Evolutionary conservation across 1,140 invertebrate species (phyloP), one percentile per base, ranked within the genome.

Genomic region (Papilio polytes): DNA sequence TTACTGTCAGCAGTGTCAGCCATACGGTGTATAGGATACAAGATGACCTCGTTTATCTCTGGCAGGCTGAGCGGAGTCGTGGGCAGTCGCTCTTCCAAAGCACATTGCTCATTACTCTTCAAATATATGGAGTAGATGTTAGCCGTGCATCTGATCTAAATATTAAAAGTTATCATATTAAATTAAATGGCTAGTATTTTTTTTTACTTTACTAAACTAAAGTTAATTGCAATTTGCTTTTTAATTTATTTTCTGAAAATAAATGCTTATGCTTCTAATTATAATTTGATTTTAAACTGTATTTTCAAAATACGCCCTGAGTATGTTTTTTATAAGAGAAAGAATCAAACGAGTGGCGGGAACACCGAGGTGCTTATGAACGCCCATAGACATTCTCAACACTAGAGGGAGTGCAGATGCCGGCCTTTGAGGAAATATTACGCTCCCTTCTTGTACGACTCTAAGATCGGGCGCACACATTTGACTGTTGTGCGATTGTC

Each of bases 41-140:
- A 87, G n/a, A 92, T 85, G 18, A 91, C 90, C 81, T 91, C 87
- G 46, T 87, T 84, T 7, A 89, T 86, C 78, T 93, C 88, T n/a
- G 89, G 88, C 10, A 88, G 80, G 13, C 88, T 88, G 26, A 85
- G 78, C 4, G 89, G 84, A 3, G 91, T 92, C 10, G 90, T 90
- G 18, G 85, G 83, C 36, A 86, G 80, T 26, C 91, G 92, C 81
- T 96, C 96, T 83, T 96, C 96, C 83, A 96, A 95, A 1, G 95
- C 94, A 81, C 95, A 96, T 81, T 96, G 96, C 88, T 97, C 96
- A 53, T 95, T 95, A 82, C 96, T 96, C 89, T 96, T 95, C 93
- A 96, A 96, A 87, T 97, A 97, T 81, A 97, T 94, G 46, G 95
- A 95, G 88, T 96, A 96, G 84, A 97, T 96, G 51, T 95, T 96